Conservation (phyloP, 2,113 vertebrate species). For the Smithornis capensis region DNA sequence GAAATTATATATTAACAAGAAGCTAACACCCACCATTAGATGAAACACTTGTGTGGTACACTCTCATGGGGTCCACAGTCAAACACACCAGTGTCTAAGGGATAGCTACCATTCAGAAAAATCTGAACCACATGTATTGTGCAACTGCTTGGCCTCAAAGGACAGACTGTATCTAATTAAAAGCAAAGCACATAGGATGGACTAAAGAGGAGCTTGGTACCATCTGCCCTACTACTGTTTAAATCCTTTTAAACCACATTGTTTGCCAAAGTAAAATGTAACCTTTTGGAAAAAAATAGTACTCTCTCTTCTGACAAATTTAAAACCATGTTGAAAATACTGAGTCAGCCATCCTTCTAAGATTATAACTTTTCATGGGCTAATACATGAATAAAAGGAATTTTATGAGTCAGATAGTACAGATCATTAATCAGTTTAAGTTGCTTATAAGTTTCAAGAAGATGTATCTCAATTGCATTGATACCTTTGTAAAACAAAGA, state of each 20-base stretch:
- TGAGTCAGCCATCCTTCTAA: neutral
- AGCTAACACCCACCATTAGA: neutral
- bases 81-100: neutral
- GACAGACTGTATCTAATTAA: constrained; percentile 18
- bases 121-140: neutral
- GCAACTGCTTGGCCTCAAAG: neutral
- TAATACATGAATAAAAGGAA: neutral
- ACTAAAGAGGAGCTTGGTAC: neutral
- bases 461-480: neutral
- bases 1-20: neutral
- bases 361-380: neutral
- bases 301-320: neutral
- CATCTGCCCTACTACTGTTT: constrained; percentile 21
- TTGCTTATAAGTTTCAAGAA: neutral
- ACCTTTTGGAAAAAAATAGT: neutral
- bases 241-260: neutral
- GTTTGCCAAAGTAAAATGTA: neutral
- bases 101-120: neutral
- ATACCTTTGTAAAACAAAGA: neutral
- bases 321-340: neutral
- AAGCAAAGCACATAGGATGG: constrained; percentile 21
- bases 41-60: neutral
- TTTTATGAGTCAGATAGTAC: neutral
- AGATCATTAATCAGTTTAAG: neutral
- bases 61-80: neutral